phyloP scores from a whole-genome alignment of 2,113 vertebrate genomes.

The Zosterops borbonicus region DNA sequence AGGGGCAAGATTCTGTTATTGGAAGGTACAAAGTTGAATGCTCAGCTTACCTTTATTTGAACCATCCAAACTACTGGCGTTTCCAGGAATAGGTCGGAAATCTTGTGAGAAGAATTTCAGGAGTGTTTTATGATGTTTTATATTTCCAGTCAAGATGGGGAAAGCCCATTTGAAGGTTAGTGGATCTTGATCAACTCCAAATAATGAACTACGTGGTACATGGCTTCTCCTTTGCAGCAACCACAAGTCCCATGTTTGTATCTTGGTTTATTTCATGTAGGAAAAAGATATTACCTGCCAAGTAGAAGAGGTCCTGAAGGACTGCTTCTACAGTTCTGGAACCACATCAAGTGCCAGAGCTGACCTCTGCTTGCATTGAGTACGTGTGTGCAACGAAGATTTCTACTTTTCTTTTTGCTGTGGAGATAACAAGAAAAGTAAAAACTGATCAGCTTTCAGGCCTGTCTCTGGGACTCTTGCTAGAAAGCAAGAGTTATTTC shows the following conservation, averaged over 20 bases:
- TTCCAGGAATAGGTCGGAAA: fast-evolving
- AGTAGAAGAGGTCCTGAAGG: neutral
- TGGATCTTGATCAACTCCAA: neutral
- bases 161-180: neutral
- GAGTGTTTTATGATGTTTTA: neutral
- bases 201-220: neutral
- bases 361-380: neutral
- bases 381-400: neutral
- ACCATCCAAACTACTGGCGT: neutral
- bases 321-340: neutral
- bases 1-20: neutral
- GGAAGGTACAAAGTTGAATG: neutral
- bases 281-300: neutral
- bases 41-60: neutral
- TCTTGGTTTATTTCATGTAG: neutral
- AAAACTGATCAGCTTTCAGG: neutral
- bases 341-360: neutral
- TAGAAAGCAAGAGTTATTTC: neutral
- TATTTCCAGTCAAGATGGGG: neutral
- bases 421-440: neutral
- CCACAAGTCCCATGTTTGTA: neutral
- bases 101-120: neutral
- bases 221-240: neutral
- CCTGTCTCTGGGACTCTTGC: neutral
- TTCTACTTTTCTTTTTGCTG: neutral